Base-by-base conservation (phyloP, 37 sponge, comb jelly and placozoan species). In the Spongia lamella region DNA sequence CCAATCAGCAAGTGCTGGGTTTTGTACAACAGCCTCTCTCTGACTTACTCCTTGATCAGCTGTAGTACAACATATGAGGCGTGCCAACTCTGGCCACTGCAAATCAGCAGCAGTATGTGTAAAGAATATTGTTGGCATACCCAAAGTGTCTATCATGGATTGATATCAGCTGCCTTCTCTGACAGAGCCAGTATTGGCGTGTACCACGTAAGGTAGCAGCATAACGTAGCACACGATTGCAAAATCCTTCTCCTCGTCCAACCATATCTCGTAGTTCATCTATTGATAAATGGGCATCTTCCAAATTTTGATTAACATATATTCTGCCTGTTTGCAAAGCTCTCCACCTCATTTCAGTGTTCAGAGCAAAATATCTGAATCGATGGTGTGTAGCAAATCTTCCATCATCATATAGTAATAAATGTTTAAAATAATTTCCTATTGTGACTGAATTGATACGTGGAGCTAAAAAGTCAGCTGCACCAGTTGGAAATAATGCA, bases 1-100 rank as follows among this genome's bases (percentile, higher is more conserved):
- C 81, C 87, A 79, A 27, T 79, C 87, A 36, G 81, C 76, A 61
- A 86, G 53, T 22, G 81, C 77, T 67, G 87, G 87, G 57, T 86
- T 86, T 17, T 75, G 81, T 19, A 25, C 1, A 35, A 86, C 31
- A 24, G 87, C 81, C 25, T 72, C 58, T 16, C 0, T 33, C 17
- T 68, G 66, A 37, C 36, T 37, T 0, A 27, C n/a, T 7, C 38
- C 55, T 32, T 26, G 33, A 2, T 78, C 67, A 35, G 67, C 60
- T 16, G 78, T 21, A n/a, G 56, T 61, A 26, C 56, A 57, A 54
- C 85, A 84, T 50, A 78, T 65, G 30, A 84, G 79, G 16, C 33
- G 54, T 32, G 82, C 82, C 40, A 81, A 47, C 53, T 72, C 74
- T 71, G 74, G 82, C 74, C 82, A 81, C 60, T 84, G 79, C n/a